Evolutionary conservation across 1,140 invertebrate species (phyloP), one percentile per base, ranked within the genome.

Genomic region (Mylabris phalerata): DNA sequence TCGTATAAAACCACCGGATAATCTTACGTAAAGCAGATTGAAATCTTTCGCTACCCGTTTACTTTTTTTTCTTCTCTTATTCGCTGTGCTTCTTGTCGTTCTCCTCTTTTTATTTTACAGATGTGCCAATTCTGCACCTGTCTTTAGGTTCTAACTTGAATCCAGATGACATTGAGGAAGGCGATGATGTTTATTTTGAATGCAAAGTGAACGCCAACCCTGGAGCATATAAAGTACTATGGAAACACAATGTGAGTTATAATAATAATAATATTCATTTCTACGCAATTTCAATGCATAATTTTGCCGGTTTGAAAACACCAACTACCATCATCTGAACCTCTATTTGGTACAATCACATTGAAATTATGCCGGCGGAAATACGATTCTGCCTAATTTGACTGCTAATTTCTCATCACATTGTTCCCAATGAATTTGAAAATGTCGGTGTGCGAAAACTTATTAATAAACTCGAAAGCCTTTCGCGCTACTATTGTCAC

Each of bases 221-320:
- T 5, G 78, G 79, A 45, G 86, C 89, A 66, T 91, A 92, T 73
- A 92, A 92, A 84, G 87, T 93, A 62, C 79, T 90, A 42, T 94
- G 91, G 91, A 89, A 89, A 70, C 92, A 94, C 75, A 92, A 94
- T 74, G 92, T 93, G 79, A 90, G 88, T 89, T 55, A 55, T 55
- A 47, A 19, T 19, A 19, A 19, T 19, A 19, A 19, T 19, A 19
- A 55, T 55, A 45, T 55, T 55, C 45, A 55, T 55, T 55, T 46
- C 45, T 48, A 55, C 52, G 52, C 52, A 55, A 55, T 55, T 55
- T 47, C 52, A 55, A 55, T 55, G 52, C 52, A 55, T 55, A 55
- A 55, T 55, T 54, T 45, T 26, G 24, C 51, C 32, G 32, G 32
- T 32, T 32, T 54, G 11, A 44, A 54, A 54, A 54, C 51, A 54